Evolutionary conservation across 2,797 vertebrate species (phyloP).

Genomic region (Melanogrammus aeglefinus): DNA sequence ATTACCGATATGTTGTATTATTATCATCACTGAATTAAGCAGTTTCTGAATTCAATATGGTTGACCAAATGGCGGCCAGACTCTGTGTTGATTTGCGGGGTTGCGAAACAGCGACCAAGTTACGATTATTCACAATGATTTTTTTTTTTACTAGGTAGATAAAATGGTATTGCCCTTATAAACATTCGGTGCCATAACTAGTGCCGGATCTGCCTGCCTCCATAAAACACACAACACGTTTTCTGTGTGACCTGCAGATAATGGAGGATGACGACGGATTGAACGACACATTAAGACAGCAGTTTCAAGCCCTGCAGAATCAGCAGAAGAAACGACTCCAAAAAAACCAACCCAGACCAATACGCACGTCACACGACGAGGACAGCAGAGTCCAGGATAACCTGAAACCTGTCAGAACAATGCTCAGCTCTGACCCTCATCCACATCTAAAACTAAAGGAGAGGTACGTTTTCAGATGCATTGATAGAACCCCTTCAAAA

Average conservation of each 20-base stretch:
- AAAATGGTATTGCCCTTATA: neutral
- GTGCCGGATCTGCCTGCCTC: neutral
- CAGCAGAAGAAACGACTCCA: conserved; percentile 79
- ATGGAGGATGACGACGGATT: conserved; percentile 73
- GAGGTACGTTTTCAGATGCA: conserved; percentile 53
- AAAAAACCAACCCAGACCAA: conserved; percentile 69
- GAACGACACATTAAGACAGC: conserved; percentile 73
- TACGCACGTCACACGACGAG: conserved; percentile 42
- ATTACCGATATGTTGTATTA: neutral
- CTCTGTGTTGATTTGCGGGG: neutral
- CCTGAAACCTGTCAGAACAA: conserved; percentile 61
- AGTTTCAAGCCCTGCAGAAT: conserved; percentile 84
- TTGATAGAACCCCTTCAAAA: neutral
- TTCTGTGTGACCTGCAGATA: conserved; percentile 22
- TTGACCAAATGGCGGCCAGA: neutral
- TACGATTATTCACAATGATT: neutral
- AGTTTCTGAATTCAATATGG: neutral
- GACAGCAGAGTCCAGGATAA: conserved; percentile 42
- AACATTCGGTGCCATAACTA: neutral
- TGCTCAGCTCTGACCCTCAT: conserved; percentile 19
- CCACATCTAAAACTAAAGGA: conserved; percentile 37
- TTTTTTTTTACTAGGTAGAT: neutral
- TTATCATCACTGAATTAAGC: neutral
- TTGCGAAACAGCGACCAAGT: neutral
- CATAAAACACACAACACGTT: neutral